Evolutionary conservation across 1,140 invertebrate genomes (phyloP).

Genomic region (Anoplophora glabripennis): DNA sequence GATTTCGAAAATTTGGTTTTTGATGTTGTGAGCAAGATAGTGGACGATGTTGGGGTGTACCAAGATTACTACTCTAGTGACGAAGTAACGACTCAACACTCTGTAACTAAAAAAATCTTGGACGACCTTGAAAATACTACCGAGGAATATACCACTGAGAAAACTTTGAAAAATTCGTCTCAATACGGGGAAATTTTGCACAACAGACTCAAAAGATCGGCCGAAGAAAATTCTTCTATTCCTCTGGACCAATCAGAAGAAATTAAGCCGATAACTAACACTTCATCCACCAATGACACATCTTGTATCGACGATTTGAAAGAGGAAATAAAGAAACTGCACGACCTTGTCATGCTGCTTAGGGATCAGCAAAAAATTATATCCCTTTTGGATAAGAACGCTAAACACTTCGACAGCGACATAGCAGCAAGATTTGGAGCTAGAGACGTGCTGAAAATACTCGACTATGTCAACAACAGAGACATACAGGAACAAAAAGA

Average conservation of each 20-base stretch:
- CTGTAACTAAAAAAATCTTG: no score
- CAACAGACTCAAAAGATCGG: no score
- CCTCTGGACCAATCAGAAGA: no score
- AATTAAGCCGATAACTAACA: neutral
- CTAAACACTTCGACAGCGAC: neutral
- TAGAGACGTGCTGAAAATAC: slow-evolving; percentile 2
- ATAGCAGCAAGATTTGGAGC: neutral
- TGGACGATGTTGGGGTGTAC: slow-evolving; percentile 7
- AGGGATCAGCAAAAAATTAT: slow-evolving; percentile 39
- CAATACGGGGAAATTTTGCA: no score
- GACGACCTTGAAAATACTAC: no score
- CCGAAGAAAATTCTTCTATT: no score
- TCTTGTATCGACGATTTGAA: slow-evolving; percentile 30
- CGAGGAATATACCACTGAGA: no score
- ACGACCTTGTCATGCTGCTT: slow-evolving; percentile 34
- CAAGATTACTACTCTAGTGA: no score
- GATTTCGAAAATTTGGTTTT: slow-evolving; percentile 22
- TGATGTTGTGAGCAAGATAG: slow-evolving; percentile 18
- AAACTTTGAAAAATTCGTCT: no score
- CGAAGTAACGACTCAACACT: no score
- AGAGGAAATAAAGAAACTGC: slow-evolving; percentile 37
- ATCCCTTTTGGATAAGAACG: slow-evolving; percentile 9
- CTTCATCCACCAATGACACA: neutral
- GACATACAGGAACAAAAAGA: neutral
- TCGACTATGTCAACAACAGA: neutral